phyloP scores from a whole-genome alignment of 2,113 vertebrate genomes.

The Nyctereutes procyonoides region DNA sequence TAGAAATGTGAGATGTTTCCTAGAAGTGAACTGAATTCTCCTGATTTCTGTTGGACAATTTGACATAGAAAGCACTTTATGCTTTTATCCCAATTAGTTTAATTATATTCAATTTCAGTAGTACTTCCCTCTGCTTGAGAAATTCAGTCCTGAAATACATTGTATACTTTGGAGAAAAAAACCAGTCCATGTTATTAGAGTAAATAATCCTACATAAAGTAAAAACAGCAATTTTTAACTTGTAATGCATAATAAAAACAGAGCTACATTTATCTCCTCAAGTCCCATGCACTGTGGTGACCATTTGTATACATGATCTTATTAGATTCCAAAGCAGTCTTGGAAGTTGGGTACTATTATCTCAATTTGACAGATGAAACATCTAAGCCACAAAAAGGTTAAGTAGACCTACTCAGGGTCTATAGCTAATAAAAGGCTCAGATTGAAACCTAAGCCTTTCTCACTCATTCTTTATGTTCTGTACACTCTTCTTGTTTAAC shows the following conservation, averaged over 20 bases:
- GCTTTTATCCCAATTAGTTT: slow-evolving; percentile 16
- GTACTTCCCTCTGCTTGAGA: slow-evolving; percentile 12
- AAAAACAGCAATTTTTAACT: background rate
- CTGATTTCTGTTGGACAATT: slow-evolving; percentile 46
- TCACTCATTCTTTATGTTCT: background rate
- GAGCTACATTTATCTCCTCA: slow-evolving; percentile 33
- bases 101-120: background rate
- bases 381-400: background rate
- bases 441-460: slow-evolving; percentile 43
- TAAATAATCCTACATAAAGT: slow-evolving; percentile 56
- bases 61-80: background rate
- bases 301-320: background rate
- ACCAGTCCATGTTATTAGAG: slow-evolving; percentile 21
- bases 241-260: slow-evolving; percentile 52
- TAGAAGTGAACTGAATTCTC: slow-evolving; percentile 5
- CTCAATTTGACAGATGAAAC: slow-evolving; percentile 47
- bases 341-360: slow-evolving; percentile 20
- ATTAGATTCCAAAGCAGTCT: slow-evolving; percentile 45
- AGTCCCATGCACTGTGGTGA: background rate
- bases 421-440: background rate
- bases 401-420: slow-evolving; percentile 38
- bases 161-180: slow-evolving; percentile 48
- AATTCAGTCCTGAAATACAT: background rate
- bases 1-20: slow-evolving; percentile 34
- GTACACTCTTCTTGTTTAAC: slow-evolving; percentile 7